A percentile compares a stretch with the other conserved stretches of the same genome.
Conservation (phyloP, 2,888 invertebrate species). For the Torymus auratus region DNA sequence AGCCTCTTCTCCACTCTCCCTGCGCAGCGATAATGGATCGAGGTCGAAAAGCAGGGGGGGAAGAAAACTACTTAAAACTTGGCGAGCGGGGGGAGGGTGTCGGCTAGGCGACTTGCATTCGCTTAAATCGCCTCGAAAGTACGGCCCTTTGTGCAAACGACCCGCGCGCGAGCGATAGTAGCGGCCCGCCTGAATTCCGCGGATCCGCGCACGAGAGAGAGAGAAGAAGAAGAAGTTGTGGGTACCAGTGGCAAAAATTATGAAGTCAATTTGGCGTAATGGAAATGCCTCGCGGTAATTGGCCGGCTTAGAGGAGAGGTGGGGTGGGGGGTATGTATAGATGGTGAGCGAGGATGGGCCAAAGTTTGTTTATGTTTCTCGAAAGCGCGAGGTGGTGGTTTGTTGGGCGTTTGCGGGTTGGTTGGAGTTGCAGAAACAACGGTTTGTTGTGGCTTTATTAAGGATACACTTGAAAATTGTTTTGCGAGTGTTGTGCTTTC, state of each 20-base stretch:
- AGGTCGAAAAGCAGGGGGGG: conserved; percentile 3
- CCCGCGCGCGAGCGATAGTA: background rate
- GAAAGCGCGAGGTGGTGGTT: background rate
- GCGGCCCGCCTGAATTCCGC: background rate
- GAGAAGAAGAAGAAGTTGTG: too few species aligned
- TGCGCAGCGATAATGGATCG: conserved; percentile 23
- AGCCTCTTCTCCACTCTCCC: background rate
- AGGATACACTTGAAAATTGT: too few species aligned
- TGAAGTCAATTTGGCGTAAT: conserved; percentile 29
- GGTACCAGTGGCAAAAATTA: conserved; percentile 21
- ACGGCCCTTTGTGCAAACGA: background rate
- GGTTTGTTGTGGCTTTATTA: too few species aligned
- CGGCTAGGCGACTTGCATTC: conserved; percentile 13
- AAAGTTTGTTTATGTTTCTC: too few species aligned
- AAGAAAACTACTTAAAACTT: conserved; percentile 49
- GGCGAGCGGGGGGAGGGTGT: background rate
- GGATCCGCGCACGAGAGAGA: too few species aligned
- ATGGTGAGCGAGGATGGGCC: too few species aligned
- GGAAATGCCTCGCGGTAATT: background rate
- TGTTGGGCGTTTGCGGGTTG: background rate
- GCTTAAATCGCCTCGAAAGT: conserved; percentile 10
- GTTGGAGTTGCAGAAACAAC: background rate
- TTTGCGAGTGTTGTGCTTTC: too few species aligned
- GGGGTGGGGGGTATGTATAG: too few species aligned
- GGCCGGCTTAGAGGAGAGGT: too few species aligned